These are phyloP conservation scores for Acronicta aceris DNA, from an alignment of 2,888 invertebrate genomes.

Conservation along the genomic window DNA sequence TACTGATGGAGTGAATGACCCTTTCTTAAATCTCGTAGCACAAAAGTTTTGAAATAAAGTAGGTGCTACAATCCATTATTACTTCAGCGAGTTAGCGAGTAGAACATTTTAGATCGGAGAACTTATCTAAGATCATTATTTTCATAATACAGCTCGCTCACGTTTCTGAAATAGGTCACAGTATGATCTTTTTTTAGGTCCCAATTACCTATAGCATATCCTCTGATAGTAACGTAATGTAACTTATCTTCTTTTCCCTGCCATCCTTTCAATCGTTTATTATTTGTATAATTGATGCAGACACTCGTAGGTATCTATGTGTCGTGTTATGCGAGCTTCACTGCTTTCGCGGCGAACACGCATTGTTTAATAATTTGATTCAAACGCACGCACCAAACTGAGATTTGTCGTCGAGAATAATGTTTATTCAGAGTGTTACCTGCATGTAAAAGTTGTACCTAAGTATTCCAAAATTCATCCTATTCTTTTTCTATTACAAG, in stretches of 20 bases:
- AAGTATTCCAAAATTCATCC: too few species aligned
- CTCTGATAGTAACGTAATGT: not conserved
- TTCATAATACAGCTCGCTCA: too few species aligned
- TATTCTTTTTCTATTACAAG: too few species aligned
- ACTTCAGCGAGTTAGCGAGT: too few species aligned
- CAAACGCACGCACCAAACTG: conserved; percentile 33
- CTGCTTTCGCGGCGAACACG: conserved; percentile 26
- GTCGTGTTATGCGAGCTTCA: conserved; percentile 33
- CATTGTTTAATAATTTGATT: conserved; percentile 26
- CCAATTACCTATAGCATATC: conserved; percentile 10
- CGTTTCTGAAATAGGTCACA: not conserved
- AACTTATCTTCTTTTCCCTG: conserved; percentile 12
- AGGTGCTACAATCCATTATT: too few species aligned
- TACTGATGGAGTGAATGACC: too few species aligned
- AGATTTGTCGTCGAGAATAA: conserved; percentile 8
- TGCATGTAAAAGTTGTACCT: too few species aligned
- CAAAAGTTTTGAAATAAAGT: too few species aligned
- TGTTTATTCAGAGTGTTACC: conserved; percentile 6
- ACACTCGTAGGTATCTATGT: conserved; percentile 21
- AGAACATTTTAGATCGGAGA: too few species aligned
- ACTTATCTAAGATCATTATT: too few species aligned
- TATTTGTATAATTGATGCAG: conserved; percentile 26
- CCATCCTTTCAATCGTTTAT: conserved; percentile 20
- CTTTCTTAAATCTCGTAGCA: too few species aligned
- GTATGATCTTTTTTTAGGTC: not conserved